phyloP scores from a whole-genome alignment of 2,113 vertebrate species.

The Engraulis encrasicolus region DNA sequence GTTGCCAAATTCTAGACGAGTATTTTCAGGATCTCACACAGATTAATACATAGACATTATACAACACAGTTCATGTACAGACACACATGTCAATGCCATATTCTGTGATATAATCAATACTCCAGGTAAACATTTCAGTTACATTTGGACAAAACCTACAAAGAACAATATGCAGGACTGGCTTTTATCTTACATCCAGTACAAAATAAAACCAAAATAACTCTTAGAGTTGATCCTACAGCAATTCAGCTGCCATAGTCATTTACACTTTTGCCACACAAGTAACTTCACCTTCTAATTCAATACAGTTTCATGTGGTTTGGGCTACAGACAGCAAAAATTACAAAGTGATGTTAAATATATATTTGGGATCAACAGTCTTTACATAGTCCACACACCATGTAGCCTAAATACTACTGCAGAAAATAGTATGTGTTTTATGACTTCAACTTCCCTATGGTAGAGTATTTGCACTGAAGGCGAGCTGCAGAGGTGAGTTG shows the following conservation, averaged over 20 bases:
- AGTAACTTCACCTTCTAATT: not conserved
- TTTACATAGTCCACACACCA: not conserved
- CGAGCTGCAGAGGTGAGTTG: too few relatives aligned
- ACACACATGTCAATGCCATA: not conserved
- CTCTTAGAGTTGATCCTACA: not conserved
- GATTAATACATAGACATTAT: not conserved
- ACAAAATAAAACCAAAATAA: conserved; percentile 8
- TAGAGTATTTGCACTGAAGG: not conserved
- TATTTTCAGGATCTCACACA: conserved; percentile 20
- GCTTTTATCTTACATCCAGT: not conserved
- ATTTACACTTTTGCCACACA: not conserved
- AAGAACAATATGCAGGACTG: conserved; percentile 7
- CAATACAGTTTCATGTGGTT: not conserved
- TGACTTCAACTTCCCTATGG: not conserved
- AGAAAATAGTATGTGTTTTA: not conserved
- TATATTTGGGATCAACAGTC: not conserved
- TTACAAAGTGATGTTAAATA: conserved; percentile 9
- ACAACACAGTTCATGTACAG: not conserved
- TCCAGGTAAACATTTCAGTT: not conserved
- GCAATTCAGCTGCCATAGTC: not conserved
- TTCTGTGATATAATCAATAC: conserved; percentile 7
- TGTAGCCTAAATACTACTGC: not conserved
- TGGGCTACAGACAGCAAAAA: not conserved
- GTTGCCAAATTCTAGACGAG: conserved; percentile 40
- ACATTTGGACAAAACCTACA: not conserved